These are phyloP conservation scores for Mastacembelus armatus DNA, from an alignment of 2,797 vertebrate genomes.

Conservation along the genomic window DNA sequence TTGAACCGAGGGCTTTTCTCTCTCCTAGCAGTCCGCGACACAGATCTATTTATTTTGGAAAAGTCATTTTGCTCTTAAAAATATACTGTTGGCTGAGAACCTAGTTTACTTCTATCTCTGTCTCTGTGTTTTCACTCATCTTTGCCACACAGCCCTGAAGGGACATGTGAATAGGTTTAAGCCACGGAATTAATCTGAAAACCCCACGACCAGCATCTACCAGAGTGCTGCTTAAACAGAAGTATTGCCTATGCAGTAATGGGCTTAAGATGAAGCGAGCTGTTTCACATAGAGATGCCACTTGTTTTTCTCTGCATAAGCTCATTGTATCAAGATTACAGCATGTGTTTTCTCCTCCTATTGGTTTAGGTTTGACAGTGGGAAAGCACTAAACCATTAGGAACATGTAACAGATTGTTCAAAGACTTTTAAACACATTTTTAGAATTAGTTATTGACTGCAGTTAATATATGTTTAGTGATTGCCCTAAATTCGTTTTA, in stretches of 20 bases:
- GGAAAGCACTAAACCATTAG: constrained; percentile 17
- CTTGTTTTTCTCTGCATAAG: constrained; percentile 23
- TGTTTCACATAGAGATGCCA: constrained; percentile 43
- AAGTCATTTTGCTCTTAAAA: constrained; percentile 82
- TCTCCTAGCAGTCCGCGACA: constrained; percentile 88
- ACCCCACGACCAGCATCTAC: constrained; percentile 52
- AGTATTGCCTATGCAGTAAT: constrained; percentile 64
- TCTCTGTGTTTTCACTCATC: constrained; percentile 60
- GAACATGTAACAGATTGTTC: not conserved
- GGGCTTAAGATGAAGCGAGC: constrained; percentile 71
- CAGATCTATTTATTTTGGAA: constrained; percentile 89
- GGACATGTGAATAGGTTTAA: constrained; percentile 69
- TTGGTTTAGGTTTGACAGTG: constrained; percentile 19
- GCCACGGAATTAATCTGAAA: constrained; percentile 68
- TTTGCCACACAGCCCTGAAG: constrained; percentile 62
- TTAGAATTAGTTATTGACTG: not conserved
- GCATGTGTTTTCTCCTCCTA: constrained; percentile 30
- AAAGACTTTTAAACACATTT: not conserved
- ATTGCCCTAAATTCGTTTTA: constrained; percentile 6
- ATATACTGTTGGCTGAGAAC: constrained; percentile 72
- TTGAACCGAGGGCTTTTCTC: constrained; percentile 94
- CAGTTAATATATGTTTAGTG: not conserved
- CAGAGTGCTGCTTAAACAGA: constrained; percentile 62
- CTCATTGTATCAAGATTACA: constrained; percentile 23
- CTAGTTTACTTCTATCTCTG: constrained; percentile 56